These are phyloP conservation scores for Branchipolynoe longqiensis DNA, from an alignment of 2,888 invertebrate genomes.

Conservation along the genomic window DNA sequence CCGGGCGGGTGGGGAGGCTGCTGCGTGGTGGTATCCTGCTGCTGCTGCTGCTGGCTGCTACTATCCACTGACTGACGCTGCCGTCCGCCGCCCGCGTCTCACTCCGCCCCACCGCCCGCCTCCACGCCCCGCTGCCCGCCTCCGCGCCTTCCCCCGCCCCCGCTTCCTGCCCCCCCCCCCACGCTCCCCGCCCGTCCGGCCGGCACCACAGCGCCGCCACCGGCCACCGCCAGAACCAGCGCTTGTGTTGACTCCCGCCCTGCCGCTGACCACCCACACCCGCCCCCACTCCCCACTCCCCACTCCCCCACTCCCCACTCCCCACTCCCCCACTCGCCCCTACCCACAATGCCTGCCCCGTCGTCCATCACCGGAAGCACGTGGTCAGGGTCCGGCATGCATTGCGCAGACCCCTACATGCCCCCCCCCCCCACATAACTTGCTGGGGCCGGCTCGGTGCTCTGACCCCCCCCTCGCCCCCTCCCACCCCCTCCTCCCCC, in stretches of 20 bases:
- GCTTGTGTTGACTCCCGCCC: neutral
- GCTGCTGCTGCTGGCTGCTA: neutral
- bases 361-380: too few species aligned
- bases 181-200: neutral
- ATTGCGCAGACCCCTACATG: too few species aligned
- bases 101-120: neutral
- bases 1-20: neutral
- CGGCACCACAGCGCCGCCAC: constrained; percentile 28
- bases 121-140: neutral
- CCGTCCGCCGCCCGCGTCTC: neutral
- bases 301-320: neutral
- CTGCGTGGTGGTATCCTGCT: constrained; percentile 8
- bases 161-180: neutral
- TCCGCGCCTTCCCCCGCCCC: neutral
- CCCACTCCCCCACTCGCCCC: neutral
- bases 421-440: too few species aligned
- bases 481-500: too few species aligned
- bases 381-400: too few species aligned
- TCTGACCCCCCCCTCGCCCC: too few species aligned
- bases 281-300: neutral
- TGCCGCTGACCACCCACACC: neutral
- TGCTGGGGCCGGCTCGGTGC: too few species aligned
- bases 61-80: too few species aligned
- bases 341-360: neutral
- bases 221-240: neutral